Base-by-base conservation (phyloP, 2,888 invertebrate genomes). In the Sphaeridia pumilis region DNA sequence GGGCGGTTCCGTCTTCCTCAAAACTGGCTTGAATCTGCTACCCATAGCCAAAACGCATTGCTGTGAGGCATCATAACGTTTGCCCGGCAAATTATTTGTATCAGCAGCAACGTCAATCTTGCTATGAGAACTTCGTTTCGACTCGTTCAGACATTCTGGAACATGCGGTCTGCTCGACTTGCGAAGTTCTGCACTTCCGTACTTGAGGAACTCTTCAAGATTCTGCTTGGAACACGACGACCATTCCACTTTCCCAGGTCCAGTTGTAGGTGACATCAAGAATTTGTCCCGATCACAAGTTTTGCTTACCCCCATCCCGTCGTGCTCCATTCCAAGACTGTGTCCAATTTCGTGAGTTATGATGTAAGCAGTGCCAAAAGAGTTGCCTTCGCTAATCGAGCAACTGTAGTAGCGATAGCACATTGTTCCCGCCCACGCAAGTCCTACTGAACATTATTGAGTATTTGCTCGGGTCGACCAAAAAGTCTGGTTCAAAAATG, bases 331-430 rank as follows among this genome's bases (percentile, higher is more conserved):
- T 4, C 69, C 69, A 38, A 70, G 60, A 58, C 69, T 69, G 60
- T 70, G 70, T 0, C 70, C 71, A 62, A 71, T 67, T 58, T 71
- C 71, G 55, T 71, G 71, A 4, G 70, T 68, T 17, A 70, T 70
- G 22, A 71, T 70, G 58, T 67, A 70, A 2, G 69, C 68, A 2
- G 69, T 65, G 49, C 69, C 69, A 56, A 70, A 70, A 43, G 66
- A 67, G 21, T 65, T 66, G 7, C 69, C 70, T 63, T 71, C 70
- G 54, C 69, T 69, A 4, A 56, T 64, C 7, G 70, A 69, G 53
- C 70, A 70, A 28, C 68, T 68, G 57, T 69, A 69, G 26, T 64
- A 62, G 2, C 66, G 63, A 38, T 68, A 66, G 55, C 71, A 71
- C 70, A 71, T 70, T 12, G 70, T 70, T 25, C 69, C 68, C 4